phyloP scores from a whole-genome alignment of 2,113 vertebrate species.

The Gobiocypris rarus region DNA sequence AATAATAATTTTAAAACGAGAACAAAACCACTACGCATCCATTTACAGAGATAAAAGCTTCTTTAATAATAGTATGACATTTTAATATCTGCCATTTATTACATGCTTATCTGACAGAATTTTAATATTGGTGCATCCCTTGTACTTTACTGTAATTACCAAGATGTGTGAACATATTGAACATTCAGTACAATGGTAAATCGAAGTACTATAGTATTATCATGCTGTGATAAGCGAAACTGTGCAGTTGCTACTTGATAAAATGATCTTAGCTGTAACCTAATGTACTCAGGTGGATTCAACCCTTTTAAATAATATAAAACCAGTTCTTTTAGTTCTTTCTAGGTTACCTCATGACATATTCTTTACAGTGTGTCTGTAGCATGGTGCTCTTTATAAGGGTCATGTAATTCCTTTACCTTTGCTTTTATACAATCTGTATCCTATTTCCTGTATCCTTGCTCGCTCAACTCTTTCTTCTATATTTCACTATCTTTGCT shows the following conservation, averaged over 20 bases:
- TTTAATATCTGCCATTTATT: too few species aligned
- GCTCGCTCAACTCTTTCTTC: slow-evolving; percentile 60
- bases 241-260: background rate
- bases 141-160: background rate
- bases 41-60: background rate
- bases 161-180: background rate
- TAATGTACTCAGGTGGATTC: background rate
- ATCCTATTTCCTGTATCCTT: slow-evolving; percentile 7
- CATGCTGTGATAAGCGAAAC: background rate
- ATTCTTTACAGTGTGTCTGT: background rate
- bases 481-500: slow-evolving; percentile 69
- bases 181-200: background rate
- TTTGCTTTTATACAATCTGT: background rate
- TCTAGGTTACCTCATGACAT: slow-evolving; percentile 1
- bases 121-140: too few species aligned
- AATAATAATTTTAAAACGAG: background rate
- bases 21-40: background rate
- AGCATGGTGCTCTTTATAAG: background rate
- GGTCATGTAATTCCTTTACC: background rate
- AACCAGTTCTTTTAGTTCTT: background rate
- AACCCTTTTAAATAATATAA: background rate
- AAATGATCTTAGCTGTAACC: background rate
- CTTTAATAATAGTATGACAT: background rate
- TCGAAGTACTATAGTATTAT: background rate
- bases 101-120: too few species aligned